A percentile compares a stretch with the other conserved stretches of the same genome.
These are phyloP conservation scores for Apodemus agrarius DNA, from an alignment of 2,797 vertebrate genomes.

Conservation along the genomic window DNA sequence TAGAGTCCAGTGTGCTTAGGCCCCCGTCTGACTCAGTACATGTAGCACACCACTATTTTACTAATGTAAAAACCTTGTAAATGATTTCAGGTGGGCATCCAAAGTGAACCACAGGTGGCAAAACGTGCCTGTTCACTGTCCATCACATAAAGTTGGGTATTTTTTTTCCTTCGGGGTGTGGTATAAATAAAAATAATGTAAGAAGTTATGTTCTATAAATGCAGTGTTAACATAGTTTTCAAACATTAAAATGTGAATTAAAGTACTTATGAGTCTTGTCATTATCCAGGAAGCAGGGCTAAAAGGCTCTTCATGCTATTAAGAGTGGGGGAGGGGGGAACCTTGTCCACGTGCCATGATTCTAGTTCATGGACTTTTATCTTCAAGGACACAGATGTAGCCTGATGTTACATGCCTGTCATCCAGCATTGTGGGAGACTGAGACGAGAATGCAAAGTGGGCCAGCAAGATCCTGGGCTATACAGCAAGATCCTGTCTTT, in stretches of 20 bases:
- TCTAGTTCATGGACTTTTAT: neutral
- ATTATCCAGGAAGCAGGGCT: neutral
- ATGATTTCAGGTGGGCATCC: conserved; percentile 79
- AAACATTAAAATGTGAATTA: conserved; percentile 85
- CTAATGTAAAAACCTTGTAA: conserved; percentile 74
- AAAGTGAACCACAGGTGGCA: conserved; percentile 75
- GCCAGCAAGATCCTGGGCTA: neutral
- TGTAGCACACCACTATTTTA: conserved; percentile 76
- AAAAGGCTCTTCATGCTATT: accelerated
- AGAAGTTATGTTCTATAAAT: conserved; percentile 81
- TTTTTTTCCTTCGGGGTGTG: conserved; percentile 72
- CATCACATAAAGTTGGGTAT: conserved; percentile 68
- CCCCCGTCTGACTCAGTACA: conserved; percentile 72
- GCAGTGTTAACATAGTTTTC: conserved; percentile 85
- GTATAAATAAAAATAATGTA: conserved; percentile 86
- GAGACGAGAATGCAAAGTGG: neutral
- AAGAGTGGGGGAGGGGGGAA: neutral
- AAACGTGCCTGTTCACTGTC: conserved; percentile 84
- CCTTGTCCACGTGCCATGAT: neutral
- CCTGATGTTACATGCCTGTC: neutral
- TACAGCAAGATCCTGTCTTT: neutral
- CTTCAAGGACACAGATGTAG: neutral
- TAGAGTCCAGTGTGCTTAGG: conserved; percentile 74
- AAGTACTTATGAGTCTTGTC: conserved; percentile 48
- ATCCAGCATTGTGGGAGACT: neutral